Evolutionary conservation across 2,113 vertebrate species (phyloP), one percentile per base, ranked within the genome.

Genomic region (Calonectris borealis): DNA sequence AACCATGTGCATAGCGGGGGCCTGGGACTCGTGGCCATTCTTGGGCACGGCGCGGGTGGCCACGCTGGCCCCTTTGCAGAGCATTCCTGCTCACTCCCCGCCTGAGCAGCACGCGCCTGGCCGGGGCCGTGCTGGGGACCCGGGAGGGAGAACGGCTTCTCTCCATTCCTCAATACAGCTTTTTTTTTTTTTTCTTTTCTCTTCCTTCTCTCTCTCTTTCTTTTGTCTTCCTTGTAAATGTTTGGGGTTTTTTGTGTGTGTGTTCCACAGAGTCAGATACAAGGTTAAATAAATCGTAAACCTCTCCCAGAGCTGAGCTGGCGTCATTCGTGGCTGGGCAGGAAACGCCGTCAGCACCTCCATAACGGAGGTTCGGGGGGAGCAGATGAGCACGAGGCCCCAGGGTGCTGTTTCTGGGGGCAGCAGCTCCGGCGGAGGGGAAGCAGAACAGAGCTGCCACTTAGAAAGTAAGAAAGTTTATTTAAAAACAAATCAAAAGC

Each of bases 241-340:
- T 97, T 97, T 97, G 76, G 90, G 95, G 57, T n/a, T 96, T 97
- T 97, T 54, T 73, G 72, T 86, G 96, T 96, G 89, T 96, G 86
- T 98, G 98, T 98, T 97, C 97, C 96, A 94, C 92, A 73, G 95
- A 97, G 90, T 97, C 94, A 68, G 62, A 96, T 57, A 93, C 62
- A 93, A 98, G 97, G 97, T 98, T 95, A 97, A 98, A 98, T 97
- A 97, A 97, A 98, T 91, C 13, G 38, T 81, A 75, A 95, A 96
- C 96, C 96, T 91, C n/a, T 64, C 90, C 90, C 0, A 2, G 65
- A 88, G 80, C 84, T 4, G 60, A 11, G 70, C 84, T 84, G 73
- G 49, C 1, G 0, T 93, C 55, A 1, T 62, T 93, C 3, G 1
- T 19, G 83, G 75, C 42, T 0, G 13, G 73, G 73, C 22, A 71